These are phyloP conservation scores for Polydrusus cervinus DNA, from an alignment of 2,888 invertebrate species.

Conservation along the genomic window DNA sequence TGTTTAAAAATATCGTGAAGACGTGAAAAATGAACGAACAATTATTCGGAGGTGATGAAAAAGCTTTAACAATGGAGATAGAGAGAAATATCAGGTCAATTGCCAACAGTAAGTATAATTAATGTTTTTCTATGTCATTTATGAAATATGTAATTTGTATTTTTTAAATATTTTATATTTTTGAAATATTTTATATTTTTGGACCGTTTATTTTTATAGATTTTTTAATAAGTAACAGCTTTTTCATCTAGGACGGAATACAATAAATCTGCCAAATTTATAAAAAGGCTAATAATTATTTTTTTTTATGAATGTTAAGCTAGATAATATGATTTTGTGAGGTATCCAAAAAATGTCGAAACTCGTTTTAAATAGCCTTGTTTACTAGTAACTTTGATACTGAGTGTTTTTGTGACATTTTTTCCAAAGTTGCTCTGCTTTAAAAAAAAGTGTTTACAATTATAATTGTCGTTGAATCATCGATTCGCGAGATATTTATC, in stretches of 20 bases:
- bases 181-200: constrained; percentile 11
- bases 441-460: too few species aligned
- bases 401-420: too few species aligned
- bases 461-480: too few species aligned
- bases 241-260: constrained; percentile 12
- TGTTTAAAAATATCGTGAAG: not conserved
- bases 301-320: not conserved
- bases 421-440: too few species aligned
- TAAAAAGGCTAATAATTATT: not conserved
- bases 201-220: constrained; percentile 14
- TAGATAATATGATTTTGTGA: not conserved
- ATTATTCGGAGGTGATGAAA: constrained; percentile 32
- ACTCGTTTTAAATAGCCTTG: too few species aligned
- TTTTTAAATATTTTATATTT: constrained; percentile 14
- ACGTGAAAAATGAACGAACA: constrained; percentile 14
- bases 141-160: constrained; percentile 8
- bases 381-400: too few species aligned
- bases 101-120: constrained; percentile 50
- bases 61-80: constrained; percentile 41
- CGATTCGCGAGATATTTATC: too few species aligned
- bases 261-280: constrained; percentile 21
- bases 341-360: too few species aligned
- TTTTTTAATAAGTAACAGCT: constrained; percentile 13
- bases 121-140: not conserved
- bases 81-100: constrained; percentile 49